Evolutionary conservation across 2,113 vertebrate species (phyloP), one percentile per base, ranked within the genome.

Genomic region (Etia nguti): DNA sequence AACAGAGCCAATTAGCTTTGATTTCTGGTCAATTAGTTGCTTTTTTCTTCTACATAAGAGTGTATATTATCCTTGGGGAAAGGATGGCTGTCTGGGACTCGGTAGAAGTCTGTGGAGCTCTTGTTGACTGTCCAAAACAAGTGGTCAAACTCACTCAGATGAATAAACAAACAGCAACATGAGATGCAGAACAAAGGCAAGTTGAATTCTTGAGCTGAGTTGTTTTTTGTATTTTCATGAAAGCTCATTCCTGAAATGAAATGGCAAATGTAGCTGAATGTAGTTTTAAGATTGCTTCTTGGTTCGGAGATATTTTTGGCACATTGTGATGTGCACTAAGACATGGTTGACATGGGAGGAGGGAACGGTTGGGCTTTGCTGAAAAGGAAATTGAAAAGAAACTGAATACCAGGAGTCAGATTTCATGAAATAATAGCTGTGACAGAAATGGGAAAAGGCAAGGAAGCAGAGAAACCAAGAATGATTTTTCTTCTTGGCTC

Each of bases 381-480:
- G 96, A 96, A 97, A 91, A 97, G 96, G 95, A 97, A 97, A 97
- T 97, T 97, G 97, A 97, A 97, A 96, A 98, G 96, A 97, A 97
- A 96, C 96, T 95, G 96, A 97, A 97, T 96, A 95, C 95, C 96
- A 93, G 92, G 97, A 95, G 95, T 97, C 97, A 93, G 95, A 96
- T 97, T 98, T 97, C 96, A 96, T 96, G 95, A 97, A 98, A 97
- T 97, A 97, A 97, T 97, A 96, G 95, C 93, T 97, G 96, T 96
- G 96, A 96, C 96, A 97, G 96, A 96, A 97, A 94, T 95, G 94
- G 96, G 94, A 94, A 93, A 95, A 96, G 95, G 95, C 95, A 96
- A 89, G 94, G 95, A 95, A 96, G 95, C 93, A 85, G 93, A 95
- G 96, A 97, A 96, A 97, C 95, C 95, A 75, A 96, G 96, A 96